Percentiles rank a stretch among this genome's conserved stretches.
phyloP scores from a whole-genome alignment of 2,797 vertebrate species.

The Sebastes matsubarae region DNA sequence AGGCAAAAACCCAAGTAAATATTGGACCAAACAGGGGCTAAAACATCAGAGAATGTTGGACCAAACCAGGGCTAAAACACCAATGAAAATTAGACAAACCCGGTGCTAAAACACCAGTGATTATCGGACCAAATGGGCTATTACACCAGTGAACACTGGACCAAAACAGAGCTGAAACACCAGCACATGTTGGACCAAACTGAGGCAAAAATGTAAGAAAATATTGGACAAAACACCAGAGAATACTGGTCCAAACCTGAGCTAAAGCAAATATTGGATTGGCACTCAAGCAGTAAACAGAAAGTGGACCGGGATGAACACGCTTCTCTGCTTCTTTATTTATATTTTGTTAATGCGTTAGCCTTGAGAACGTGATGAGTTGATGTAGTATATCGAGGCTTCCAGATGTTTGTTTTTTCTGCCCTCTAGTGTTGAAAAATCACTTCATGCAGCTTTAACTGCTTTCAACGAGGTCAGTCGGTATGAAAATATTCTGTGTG shows the following conservation, averaged over 20 bases:
- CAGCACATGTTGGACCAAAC: background rate
- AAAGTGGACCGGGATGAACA: background rate
- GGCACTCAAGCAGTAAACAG: background rate
- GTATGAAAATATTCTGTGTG: constrained; percentile 25
- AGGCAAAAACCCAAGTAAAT: too few species aligned
- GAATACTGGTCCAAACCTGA: background rate
- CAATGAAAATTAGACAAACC: background rate
- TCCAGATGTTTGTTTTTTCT: constrained; percentile 1
- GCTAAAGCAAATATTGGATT: background rate
- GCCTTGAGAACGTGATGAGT: background rate
- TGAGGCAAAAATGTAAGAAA: too few species aligned
- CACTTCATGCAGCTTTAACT: constrained; percentile 1
- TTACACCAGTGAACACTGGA: background rate
- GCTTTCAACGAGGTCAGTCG: constrained; percentile 19
- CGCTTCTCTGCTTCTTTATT: background rate
- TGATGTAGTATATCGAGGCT: accelerated
- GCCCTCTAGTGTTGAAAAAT: constrained; percentile 15
- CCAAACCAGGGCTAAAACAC: background rate
- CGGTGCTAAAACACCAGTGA: background rate
- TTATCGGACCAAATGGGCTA: too few species aligned
- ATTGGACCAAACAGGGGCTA: background rate
- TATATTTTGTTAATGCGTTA: background rate
- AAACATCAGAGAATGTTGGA: background rate
- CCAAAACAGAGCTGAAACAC: background rate
- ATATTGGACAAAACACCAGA: background rate